Evolutionary conservation across 2,113 vertebrate species (phyloP), one percentile per base, ranked within the genome.

Genomic region (Eptesicus fuscus): DNA sequence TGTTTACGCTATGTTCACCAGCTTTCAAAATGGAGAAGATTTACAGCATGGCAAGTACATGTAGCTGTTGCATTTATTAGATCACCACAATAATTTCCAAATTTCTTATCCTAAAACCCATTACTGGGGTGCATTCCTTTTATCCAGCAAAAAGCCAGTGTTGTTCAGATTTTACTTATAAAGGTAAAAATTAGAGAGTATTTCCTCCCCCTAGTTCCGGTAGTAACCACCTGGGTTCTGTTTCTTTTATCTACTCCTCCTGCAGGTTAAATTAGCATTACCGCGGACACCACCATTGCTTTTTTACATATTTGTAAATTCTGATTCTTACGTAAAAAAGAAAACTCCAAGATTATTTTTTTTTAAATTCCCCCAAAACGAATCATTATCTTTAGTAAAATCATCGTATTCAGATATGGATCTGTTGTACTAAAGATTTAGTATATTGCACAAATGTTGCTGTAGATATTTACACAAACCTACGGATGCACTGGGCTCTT

Each of bases 21-120:
- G n/a, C 22, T 95, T 77, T 47, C 86, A 91, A 91, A 95, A 87
- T 1, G 88, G n/a, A 90, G 84, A 88, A 53, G 22, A 95, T 85
- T 28, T 82, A 14, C 5, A 65, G 17, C n/a, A 65, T 61, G 4
- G 25, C 40, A 92, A 84, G 22, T 70, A 42, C 14, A 88, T 47
- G 69, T 2, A 94, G 9, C 17, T 83, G 17, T 74, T 42, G 23
- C 25, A 65, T 32, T 42, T 73, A 42, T 73, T 51, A 63, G 44
- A 65, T 56, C 22, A 37, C 8, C 4, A 40, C 25, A 61, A 63
- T 73, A 69, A 83, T 74, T 85, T 96, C 83, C 30, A 70, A 83
- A 67, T 86, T 67, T 69, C 69, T 92, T 67, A 91, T 73, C 69
- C 42, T 90, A 37, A 73, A 76, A 91, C 82, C 17, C 28, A 70